phyloP scores from a whole-genome alignment of 2,888 invertebrate genomes.

The Oligia strigilis region DNA sequence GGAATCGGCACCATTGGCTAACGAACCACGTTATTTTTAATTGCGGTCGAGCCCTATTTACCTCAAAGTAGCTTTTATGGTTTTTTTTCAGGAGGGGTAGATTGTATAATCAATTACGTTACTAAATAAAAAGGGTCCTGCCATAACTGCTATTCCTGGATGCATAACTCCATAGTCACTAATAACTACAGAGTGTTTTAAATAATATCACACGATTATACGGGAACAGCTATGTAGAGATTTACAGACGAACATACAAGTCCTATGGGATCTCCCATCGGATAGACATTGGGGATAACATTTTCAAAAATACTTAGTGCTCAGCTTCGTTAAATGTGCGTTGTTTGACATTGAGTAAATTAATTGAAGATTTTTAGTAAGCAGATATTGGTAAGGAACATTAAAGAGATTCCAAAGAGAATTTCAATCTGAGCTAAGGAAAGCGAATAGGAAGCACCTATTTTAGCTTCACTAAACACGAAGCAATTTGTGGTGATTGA shows the following conservation, averaged over 20 bases:
- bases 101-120: slow-evolving; percentile 3
- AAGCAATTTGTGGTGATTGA: background rate
- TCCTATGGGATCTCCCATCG: background rate
- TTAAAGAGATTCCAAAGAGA: background rate
- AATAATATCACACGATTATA: background rate
- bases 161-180: background rate
- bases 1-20: slow-evolving; percentile 1
- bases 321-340: too few species aligned
- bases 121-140: slow-evolving; percentile 1
- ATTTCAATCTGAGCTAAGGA: background rate
- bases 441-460: background rate
- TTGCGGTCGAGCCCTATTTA: slow-evolving; percentile 16
- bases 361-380: too few species aligned
- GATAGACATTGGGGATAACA: background rate
- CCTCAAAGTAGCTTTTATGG: slow-evolving; percentile 7
- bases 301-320: background rate
- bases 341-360: too few species aligned
- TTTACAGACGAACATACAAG: background rate
- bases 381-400: too few species aligned
- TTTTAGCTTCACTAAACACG: background rate
- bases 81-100: background rate
- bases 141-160: background rate
- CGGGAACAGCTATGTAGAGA: background rate
- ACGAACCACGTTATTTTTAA: slow-evolving; percentile 51
- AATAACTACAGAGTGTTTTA: background rate